These are phyloP conservation scores for Crocidura indochinensis DNA, from an alignment of 2,797 vertebrate species.

Conservation along the genomic window DNA sequence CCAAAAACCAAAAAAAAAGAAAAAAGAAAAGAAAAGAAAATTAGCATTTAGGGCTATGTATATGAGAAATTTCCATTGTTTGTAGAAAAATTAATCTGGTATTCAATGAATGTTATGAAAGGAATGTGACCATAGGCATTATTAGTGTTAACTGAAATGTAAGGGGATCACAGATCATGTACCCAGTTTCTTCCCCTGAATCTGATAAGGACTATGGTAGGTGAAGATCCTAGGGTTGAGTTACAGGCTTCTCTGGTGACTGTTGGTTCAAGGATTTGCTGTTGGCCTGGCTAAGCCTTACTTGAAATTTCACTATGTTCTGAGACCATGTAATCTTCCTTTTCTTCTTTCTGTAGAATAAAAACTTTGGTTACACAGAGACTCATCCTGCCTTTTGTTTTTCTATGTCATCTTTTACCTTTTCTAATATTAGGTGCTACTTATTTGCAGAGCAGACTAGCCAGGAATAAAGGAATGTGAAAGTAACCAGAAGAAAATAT, in stretches of 20 bases:
- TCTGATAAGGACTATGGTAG: not conserved
- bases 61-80: not conserved
- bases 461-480: slow-evolving; percentile 6
- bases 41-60: not conserved
- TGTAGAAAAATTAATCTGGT: not conserved
- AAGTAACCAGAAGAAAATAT: not conserved
- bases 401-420: not conserved
- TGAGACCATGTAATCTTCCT: not conserved
- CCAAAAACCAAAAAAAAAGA: too few species aligned
- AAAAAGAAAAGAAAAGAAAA: too few species aligned
- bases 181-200: not conserved
- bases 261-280: not conserved
- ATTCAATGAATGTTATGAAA: not conserved
- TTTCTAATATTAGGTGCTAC: not conserved
- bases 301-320: not conserved
- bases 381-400: not conserved
- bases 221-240: too few species aligned
- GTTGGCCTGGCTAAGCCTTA: not conserved
- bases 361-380: not conserved
- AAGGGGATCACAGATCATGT: not conserved
- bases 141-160: not conserved
- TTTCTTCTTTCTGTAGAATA: not conserved
- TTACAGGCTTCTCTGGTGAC: not conserved
- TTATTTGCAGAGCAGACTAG: slow-evolving; percentile 13
- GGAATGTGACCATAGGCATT: not conserved